A percentile compares a stretch with the other conserved stretches of the same genome.
Evolutionary conservation across 2,888 invertebrate species (phyloP).

Genomic region (Furcula furcula): DNA sequence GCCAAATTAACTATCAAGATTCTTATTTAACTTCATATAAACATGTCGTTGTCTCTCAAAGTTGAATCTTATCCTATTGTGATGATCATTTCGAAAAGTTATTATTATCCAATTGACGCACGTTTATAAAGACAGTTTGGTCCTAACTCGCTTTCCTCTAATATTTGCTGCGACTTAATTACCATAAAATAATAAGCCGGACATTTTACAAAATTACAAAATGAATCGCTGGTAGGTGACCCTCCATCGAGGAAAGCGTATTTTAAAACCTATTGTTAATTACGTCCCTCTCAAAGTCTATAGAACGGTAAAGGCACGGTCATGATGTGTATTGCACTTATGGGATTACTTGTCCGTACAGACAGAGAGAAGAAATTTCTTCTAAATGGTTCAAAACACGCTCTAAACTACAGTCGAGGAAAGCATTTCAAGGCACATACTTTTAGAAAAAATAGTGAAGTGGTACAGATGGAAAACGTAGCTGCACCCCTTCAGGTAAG

Average conservation of each 20-base stretch:
- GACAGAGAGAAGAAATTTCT: slow-evolving; percentile 75
- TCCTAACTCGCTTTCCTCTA: slow-evolving; percentile 62
- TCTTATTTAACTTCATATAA: slow-evolving; percentile 42
- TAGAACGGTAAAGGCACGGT: slow-evolving; percentile 82
- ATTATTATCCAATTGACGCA: slow-evolving; percentile 65
- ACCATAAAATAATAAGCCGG: slow-evolving; percentile 53
- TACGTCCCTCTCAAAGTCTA: slow-evolving; percentile 81
- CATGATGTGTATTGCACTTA: slow-evolving; percentile 81
- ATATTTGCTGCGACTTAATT: slow-evolving; percentile 49
- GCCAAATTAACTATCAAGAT: slow-evolving; percentile 54
- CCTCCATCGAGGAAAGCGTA: slow-evolving; percentile 60
- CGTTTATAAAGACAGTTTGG: slow-evolving; percentile 56
- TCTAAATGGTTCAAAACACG: slow-evolving; percentile 78
- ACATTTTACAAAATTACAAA: slow-evolving; percentile 66
- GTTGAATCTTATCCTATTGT: slow-evolving; percentile 67
- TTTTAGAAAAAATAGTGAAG: slow-evolving; percentile 77
- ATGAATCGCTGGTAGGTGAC: slow-evolving; percentile 59
- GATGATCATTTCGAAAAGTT: slow-evolving; percentile 49
- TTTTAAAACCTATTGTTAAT: slow-evolving; percentile 78
- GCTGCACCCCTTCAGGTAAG: slow-evolving; percentile 52
- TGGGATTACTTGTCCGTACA: slow-evolving; percentile 72
- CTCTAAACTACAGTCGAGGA: slow-evolving; percentile 78
- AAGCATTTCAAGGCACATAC: slow-evolving; percentile 81
- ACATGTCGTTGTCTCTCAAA: slow-evolving; percentile 69
- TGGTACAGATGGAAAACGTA: slow-evolving; percentile 56